phyloP scores from a whole-genome alignment of 2,113 vertebrate genomes.

The Anguilla rostrata region DNA sequence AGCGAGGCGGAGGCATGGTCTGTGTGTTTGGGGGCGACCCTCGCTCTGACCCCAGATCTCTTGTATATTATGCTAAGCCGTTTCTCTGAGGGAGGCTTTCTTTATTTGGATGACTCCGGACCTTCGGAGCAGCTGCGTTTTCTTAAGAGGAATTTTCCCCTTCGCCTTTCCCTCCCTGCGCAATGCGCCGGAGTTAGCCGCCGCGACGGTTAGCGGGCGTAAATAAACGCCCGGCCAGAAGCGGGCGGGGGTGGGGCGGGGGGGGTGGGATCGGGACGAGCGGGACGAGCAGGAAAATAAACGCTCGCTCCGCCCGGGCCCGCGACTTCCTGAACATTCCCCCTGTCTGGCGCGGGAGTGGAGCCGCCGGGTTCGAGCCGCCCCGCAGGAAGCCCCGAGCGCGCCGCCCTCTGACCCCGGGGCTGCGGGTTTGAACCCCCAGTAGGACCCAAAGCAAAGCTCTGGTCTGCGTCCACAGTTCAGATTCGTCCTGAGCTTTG shows the following conservation, averaged over 20 bases:
- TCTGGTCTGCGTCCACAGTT: not conserved
- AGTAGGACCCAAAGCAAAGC: not conserved
- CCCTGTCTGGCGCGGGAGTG: conserved; percentile 46
- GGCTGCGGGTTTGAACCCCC: not conserved
- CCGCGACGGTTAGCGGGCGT: conserved; percentile 75
- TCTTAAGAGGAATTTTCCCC: conserved; percentile 55
- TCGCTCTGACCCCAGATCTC: conserved; percentile 51
- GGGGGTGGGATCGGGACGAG: conserved; percentile 53
- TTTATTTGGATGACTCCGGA: conserved; percentile 69
- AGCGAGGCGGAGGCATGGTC: conserved; percentile 54
- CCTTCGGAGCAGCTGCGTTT: conserved; percentile 72
- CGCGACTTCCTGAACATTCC: conserved; percentile 68
- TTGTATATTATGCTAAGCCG: conserved; percentile 75
- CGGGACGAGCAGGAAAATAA: conserved; percentile 70
- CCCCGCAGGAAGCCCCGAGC: not conserved
- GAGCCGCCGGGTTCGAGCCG: conserved; percentile 52
- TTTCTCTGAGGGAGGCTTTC: conserved; percentile 56
- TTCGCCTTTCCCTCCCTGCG: conserved; percentile 16
- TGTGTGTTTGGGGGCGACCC: conserved; percentile 67
- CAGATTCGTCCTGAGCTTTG: too few relatives aligned
- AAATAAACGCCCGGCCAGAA: conserved; percentile 78
- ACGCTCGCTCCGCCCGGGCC: conserved; percentile 58
- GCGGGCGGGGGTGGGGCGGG: conserved; percentile 55
- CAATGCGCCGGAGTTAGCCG: conserved; percentile 60
- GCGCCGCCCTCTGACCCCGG: not conserved